A percentile compares a stretch with the other conserved stretches of the same genome.
Conservation (phyloP, 2,113 vertebrate genomes). For the Lutjanus erythropterus region DNA sequence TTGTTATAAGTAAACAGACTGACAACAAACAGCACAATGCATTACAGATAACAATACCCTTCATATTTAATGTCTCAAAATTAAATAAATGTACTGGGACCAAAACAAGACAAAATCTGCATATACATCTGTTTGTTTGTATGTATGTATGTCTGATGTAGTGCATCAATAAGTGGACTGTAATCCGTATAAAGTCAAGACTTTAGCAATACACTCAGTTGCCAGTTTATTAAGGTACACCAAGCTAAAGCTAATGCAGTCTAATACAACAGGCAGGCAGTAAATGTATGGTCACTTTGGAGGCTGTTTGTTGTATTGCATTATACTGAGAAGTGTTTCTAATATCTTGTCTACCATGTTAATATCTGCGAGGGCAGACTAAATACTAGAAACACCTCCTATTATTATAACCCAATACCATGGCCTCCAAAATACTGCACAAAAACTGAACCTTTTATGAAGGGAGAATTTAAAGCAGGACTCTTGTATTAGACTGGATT, state of each 20-base stretch:
- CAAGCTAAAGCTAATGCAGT: background rate
- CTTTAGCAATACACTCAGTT: too few relatives aligned
- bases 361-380: too few relatives aligned
- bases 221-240: background rate
- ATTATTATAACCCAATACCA: background rate
- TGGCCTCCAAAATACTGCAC: background rate
- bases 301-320: background rate
- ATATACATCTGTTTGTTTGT: background rate
- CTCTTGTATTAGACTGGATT: background rate
- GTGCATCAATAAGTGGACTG: background rate
- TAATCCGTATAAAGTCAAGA: too few relatives aligned
- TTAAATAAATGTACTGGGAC: background rate
- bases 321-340: background rate
- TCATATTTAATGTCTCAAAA: background rate
- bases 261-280: background rate
- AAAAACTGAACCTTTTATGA: background rate
- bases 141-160: background rate
- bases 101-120: background rate
- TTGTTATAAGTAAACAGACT: background rate
- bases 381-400: background rate
- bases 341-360: background rate
- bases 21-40: background rate
- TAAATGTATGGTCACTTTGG: background rate
- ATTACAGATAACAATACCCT: background rate
- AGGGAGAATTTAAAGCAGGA: background rate